Base-by-base conservation (phyloP, 2,888 invertebrate genomes). In the Rosalia funebris region DNA sequence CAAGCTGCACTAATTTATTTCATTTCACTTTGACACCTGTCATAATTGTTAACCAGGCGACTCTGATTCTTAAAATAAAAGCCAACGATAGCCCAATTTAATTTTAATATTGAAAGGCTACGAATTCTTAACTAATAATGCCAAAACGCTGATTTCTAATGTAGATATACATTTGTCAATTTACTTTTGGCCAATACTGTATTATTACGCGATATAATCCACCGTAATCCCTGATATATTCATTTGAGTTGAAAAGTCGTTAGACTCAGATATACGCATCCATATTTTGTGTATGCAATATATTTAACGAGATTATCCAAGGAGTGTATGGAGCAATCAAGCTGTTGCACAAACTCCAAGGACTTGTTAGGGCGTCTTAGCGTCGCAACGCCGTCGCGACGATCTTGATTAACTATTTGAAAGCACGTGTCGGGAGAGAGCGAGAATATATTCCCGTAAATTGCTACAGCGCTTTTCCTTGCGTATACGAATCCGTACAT, bases 381-480 rank as follows among this genome's bases (percentile, higher is more conserved):
- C 41, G 48, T 34, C 48, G 48, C 48, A 31, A 48, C 36, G 48
- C 10, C 48, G 48, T 36, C 48, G 48, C 19, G 16, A 19, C 48
- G 36, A 16, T 48, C 48, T 48, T 48, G 34, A 48, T 48, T 48
- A 48, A 48, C 48, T 48, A 48, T 36, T 48, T 36, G 48, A 34
- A n/a, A 34, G 11, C 34, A 34, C 34, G 34, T n/a, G 34, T 34
- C 7, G 34, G 34, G 11, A 34, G 2, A n/a, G 34, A n/a, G 11
- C 7, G 25, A 25, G 5, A 34, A 11, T n/a, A 11, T 7, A 34
- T 34, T 34, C 34, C 34, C 2, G 34, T 34, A 34, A 34, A 34
- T 34, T 34, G 34, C 34, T 10, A 5, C 34, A n/a, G 11, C 5
- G 5, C 34, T 11, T n/a, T n/a, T n/a, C 11, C 34, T 25, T 3